phyloP scores from a whole-genome alignment of 2,113 vertebrate genomes.

The Embiotoca jacksoni region DNA sequence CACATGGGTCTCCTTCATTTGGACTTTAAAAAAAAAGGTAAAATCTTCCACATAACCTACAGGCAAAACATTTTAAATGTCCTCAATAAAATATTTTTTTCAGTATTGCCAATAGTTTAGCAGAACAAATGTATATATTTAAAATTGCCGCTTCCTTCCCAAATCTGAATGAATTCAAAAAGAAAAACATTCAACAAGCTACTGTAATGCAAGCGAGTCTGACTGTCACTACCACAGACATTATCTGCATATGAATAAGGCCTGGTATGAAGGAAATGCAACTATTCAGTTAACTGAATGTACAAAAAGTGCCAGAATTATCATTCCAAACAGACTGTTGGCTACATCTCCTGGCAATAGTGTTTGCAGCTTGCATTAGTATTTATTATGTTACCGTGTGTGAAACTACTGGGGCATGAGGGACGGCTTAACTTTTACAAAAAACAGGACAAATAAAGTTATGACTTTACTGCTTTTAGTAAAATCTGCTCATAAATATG shows the following conservation, averaged over 20 bases:
- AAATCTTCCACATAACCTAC: not conserved
- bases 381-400: slow-evolving; percentile 35
- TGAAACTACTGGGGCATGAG: slow-evolving; percentile 21
- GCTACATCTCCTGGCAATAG: slow-evolving; percentile 34
- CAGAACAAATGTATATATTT: not conserved
- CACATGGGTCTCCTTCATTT: not conserved
- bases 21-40: slow-evolving; percentile 7
- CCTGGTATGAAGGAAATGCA: slow-evolving; percentile 41
- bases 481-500: not conserved
- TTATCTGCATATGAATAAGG: slow-evolving; percentile 43
- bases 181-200: slow-evolving; percentile 6
- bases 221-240: slow-evolving; percentile 31
- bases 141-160: not conserved
- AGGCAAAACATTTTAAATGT: not conserved
- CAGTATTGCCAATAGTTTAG: not conserved
- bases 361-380: slow-evolving; percentile 51
- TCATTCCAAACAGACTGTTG: slow-evolving; percentile 63
- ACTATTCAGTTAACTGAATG: slow-evolving; percentile 47
- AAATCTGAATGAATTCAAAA: not conserved
- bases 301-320: slow-evolving; percentile 51
- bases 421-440: slow-evolving; percentile 10
- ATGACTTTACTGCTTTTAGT: not conserved
- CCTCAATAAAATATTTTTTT: not conserved
- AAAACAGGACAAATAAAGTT: slow-evolving; percentile 4
- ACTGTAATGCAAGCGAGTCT: slow-evolving; percentile 21